A percentile compares a stretch with the other conserved stretches of the same genome.
Conservation (phyloP, 2,113 vertebrate genomes). For the Oceanites oceanicus region DNA sequence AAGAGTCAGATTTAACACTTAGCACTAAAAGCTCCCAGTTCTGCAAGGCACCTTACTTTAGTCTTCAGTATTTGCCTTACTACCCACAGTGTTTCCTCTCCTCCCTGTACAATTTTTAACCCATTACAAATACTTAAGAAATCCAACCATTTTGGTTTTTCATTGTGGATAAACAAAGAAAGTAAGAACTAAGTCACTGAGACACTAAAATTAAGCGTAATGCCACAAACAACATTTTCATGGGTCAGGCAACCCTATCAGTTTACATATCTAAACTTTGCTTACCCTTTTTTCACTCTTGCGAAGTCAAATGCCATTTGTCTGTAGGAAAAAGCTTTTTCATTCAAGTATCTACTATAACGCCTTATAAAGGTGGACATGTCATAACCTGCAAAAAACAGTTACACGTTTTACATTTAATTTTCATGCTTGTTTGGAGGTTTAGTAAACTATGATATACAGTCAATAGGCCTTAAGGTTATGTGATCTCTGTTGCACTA, state of each 20-base stretch:
- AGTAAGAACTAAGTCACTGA: not conserved
- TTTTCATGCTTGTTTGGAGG: not conserved
- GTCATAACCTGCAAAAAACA: constrained; percentile 54
- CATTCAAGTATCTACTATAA: constrained; percentile 97
- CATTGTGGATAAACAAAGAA: not conserved
- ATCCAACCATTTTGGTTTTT: not conserved
- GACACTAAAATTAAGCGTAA: not conserved
- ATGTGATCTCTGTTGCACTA: not conserved
- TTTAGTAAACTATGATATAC: rapidly evolving
- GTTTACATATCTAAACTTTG: not conserved
- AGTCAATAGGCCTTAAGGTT: not conserved
- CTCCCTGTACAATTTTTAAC: not conserved
- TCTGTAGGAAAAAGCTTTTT: constrained; percentile 98
- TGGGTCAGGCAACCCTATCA: not conserved
- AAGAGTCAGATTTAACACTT: not conserved
- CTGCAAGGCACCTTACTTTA: not conserved
- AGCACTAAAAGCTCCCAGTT: not conserved
- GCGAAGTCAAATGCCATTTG: constrained; percentile 99
- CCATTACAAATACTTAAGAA: not conserved
- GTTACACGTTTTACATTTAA: not conserved
- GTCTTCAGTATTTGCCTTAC: not conserved
- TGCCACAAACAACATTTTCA: not conserved
- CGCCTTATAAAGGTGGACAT: constrained; percentile 73
- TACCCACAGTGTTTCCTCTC: not conserved
- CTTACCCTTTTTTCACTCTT: constrained; percentile 97